Evolutionary conservation across 2,113 vertebrate species (phyloP), one percentile per base, ranked within the genome.

Genomic region (Apteryx owenii): DNA sequence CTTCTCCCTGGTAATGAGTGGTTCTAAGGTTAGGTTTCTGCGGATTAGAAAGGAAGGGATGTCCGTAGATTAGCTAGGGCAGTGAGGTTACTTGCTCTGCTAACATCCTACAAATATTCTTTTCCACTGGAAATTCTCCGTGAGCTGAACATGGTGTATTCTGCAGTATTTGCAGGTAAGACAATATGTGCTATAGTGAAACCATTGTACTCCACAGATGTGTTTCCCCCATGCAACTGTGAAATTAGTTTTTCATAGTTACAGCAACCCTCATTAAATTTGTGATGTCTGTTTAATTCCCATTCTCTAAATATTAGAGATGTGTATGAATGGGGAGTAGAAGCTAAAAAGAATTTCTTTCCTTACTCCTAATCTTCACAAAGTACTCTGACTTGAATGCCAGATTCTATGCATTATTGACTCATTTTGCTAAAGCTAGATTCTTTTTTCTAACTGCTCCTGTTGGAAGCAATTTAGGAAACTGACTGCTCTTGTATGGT

Each of bases 1-100:
- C 84, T 84, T 96, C 94, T 93, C 88, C 64, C 56, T 93, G 92
- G 77, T 93, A 90, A 96, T 79, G 88, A 93, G 94, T 91, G 56
- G 88, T 80, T 96, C 87, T 97, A 84, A 96, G 86, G 95, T 95
- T 95, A 97, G 94, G 86, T 93, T 95, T 95, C 95, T 93, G 68
- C 38, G 97, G 98, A 98, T 98, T 98, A 98, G 82, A 81, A 95
- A 95, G 97, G 98, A 98, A 97, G 97, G 98, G 98, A 98, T 97
- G 93, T 97, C 66, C 96, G 21, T 75, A 97, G 98, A 95, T 98
- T 98, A 97, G 96, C 96, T 78, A 44, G 93, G 96, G 91, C 96
- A 54, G 78, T 23, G 54, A 96, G 97, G 97, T 97, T 97, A 98
- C 97, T 97, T 96, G 96, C 94, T 89, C 77, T 87, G 36, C 91